Evolutionary conservation across 2,888 invertebrate species (phyloP).

Genomic region (Bimastos eiseni): DNA sequence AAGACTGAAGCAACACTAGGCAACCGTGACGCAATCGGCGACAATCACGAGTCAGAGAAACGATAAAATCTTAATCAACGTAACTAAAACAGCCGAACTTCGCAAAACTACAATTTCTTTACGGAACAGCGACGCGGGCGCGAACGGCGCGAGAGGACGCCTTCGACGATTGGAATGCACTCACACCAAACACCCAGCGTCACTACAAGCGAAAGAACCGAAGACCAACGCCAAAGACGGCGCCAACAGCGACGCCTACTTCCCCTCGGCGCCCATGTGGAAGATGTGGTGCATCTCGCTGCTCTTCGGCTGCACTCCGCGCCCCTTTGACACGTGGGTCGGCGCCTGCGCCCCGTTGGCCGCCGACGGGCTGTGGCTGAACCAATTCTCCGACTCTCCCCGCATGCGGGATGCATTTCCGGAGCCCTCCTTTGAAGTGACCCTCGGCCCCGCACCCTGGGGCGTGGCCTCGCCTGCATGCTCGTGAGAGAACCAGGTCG

Average conservation of each 20-base stretch:
- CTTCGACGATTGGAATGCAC: slow-evolving; percentile 4
- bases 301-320: background rate
- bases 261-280: background rate
- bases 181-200: slow-evolving; percentile 8
- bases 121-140: background rate
- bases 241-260: background rate
- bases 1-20: background rate
- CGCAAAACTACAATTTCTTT: background rate
- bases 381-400: slow-evolving; percentile 44
- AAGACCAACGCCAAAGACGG: background rate
- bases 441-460: slow-evolving; percentile 29
- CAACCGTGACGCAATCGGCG: background rate
- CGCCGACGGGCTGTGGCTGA: slow-evolving; percentile 39
- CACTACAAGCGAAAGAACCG: background rate
- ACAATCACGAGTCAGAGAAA: background rate
- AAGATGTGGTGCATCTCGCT: slow-evolving; percentile 26
- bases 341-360: slow-evolving; percentile 34
- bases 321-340: slow-evolving; percentile 20
- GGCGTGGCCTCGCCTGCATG: slow-evolving; percentile 1
- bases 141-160: background rate
- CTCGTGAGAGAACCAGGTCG: slow-evolving; percentile 44
- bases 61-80: background rate
- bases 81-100: background rate
- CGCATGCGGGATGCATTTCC: slow-evolving; percentile 40
- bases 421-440: slow-evolving; percentile 36